A percentile compares a stretch with the other conserved stretches of the same genome.
Conservation (phyloP, 2,888 invertebrate genomes). For the Limnephilus auricula region DNA sequence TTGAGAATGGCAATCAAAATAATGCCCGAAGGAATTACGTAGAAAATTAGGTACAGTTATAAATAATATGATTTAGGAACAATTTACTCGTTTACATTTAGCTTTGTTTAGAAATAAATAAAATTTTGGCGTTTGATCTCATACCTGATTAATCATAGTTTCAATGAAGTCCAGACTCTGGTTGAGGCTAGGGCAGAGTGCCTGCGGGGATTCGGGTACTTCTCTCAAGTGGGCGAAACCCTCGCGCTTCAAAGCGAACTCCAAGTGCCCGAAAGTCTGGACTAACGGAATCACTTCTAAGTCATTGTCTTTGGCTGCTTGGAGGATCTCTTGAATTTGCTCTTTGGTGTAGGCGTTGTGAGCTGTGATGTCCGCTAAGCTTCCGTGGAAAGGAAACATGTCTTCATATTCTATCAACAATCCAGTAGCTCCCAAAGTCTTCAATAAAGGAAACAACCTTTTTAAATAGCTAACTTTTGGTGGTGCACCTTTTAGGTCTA, state of each 20-base stretch:
- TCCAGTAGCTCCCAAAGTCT: conserved; percentile 84
- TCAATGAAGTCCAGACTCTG: conserved; percentile 80
- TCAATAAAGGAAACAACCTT: conserved; percentile 78
- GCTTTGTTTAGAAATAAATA: background rate
- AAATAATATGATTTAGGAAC: background rate
- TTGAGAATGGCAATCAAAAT: background rate
- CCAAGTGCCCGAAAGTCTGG: conserved; percentile 88
- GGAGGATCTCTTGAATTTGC: conserved; percentile 78
- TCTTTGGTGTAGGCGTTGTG: conserved; percentile 79
- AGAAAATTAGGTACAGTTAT: background rate
- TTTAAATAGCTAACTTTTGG: conserved; percentile 80
- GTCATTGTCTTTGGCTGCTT: conserved; percentile 77
- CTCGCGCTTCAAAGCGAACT: conserved; percentile 83
- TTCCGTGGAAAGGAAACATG: conserved; percentile 86
- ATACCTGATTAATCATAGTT: conserved; percentile 84
- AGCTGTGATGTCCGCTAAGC: conserved; percentile 77
- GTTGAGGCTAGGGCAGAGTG: conserved; percentile 84
- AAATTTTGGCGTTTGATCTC: conserved; percentile 54
- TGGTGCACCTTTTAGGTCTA: conserved; percentile 86
- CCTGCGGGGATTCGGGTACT: conserved; percentile 82
- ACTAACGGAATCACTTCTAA: conserved; percentile 85
- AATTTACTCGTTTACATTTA: background rate
- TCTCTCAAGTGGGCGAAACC: conserved; percentile 82
- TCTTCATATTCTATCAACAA: conserved; percentile 88
- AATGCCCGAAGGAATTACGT: background rate